Base-by-base conservation (phyloP, 2,113 vertebrate species). In the Euleptes europaea region DNA sequence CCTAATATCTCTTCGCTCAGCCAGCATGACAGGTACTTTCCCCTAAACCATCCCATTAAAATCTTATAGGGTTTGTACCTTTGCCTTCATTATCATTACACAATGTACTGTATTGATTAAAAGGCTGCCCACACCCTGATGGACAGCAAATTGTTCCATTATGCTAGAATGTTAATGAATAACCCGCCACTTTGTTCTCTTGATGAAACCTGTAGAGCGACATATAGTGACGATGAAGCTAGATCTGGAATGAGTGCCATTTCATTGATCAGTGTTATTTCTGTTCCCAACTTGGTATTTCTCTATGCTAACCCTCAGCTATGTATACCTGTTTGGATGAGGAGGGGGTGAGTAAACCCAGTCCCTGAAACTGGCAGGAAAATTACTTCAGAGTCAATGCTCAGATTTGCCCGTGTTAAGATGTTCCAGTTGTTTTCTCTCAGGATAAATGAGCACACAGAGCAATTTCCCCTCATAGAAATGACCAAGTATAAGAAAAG, bases 61-160 rank as follows among this genome's bases (percentile, higher is more conserved):
- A 91, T 93, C 33, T 92, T 95, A 93, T 92, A 85, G 84, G 78
- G 86, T 94, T 94, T 96, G 94, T 93, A 93, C 89, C 71, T 93
- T 89, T 85, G 84, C 89, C 87, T 92, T 93, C 86, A 72, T 95
- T 94, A 94, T 95, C 88, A 91, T 95, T 94, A 94, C 92, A 91
- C 74, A 84, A 78, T 83, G 78, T 90, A 75, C 88, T 92, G 92
- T 96, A 95, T 95, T 95, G 95, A 95, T 96, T 88, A 89, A 92
- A 93, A 83, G 85, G 13, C 80, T 90, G 91, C 85, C 92, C 89
- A 90, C 83, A 88, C 65, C 77, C 87, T 75, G 78, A 84, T 84
- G 89, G 92, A 86, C 87, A 95, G 90, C 80, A 91, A 94, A 94
- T 80, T 88, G 88, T 65, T 90, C 94, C 95, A 85, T 93, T 93